Evolutionary conservation across 2,113 vertebrate genomes (phyloP).

Genomic region (Nesoenas mayeri): DNA sequence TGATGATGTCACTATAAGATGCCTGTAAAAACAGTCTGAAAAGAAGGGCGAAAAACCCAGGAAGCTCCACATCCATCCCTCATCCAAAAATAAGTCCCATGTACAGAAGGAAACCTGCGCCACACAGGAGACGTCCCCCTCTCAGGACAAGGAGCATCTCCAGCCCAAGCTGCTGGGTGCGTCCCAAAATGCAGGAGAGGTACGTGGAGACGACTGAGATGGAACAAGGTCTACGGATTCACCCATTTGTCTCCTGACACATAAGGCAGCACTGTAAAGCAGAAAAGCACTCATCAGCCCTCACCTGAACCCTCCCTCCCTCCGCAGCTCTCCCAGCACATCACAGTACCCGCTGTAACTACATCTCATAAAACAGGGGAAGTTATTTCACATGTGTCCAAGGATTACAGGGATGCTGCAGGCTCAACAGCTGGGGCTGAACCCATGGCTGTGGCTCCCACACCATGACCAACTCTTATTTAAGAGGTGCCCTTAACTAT

Average conservation of each 20-base stretch:
- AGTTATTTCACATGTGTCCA: rapidly evolving
- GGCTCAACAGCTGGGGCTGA: not conserved
- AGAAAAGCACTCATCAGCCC: not conserved
- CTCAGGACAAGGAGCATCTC: not conserved
- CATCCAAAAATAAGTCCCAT: not conserved
- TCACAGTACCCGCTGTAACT: not conserved
- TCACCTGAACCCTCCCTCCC: not conserved
- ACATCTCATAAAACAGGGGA: not conserved
- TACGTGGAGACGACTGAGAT: rapidly evolving
- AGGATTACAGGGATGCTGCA: not conserved
- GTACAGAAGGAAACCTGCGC: not conserved
- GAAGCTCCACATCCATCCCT: not conserved
- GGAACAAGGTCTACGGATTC: rapidly evolving
- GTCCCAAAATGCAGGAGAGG: not conserved
- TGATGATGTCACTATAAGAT: not conserved
- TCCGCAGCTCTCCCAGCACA: not conserved
- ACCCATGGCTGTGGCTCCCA: not conserved
- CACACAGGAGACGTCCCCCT: rapidly evolving
- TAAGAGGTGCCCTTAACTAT: not conserved
- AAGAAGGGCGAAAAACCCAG: not conserved
- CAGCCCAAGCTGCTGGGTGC: not conserved
- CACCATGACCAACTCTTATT: too few relatives aligned
- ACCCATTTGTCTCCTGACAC: too few relatives aligned
- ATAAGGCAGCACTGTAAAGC: too few relatives aligned
- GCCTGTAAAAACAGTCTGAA: not conserved